phyloP scores from a whole-genome alignment of 1,140 invertebrate species.

The Dendrolimus kikuchii region DNA sequence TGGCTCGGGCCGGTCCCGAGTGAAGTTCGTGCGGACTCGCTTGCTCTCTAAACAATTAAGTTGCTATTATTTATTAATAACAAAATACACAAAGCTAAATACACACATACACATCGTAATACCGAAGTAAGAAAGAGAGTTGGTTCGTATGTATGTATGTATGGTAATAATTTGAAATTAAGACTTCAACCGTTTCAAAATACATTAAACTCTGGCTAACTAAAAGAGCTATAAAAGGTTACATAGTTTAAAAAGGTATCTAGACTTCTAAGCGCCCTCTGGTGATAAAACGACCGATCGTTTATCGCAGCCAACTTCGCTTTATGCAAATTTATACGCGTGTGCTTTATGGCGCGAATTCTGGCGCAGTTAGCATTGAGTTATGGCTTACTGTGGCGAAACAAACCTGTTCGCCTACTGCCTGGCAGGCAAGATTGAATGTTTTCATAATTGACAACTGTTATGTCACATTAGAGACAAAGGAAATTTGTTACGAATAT shows the following conservation, averaged over 20 bases:
- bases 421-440: too few species aligned
- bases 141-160: too few species aligned
- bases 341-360: slow-evolving; percentile 19
- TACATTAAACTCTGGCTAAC: neutral
- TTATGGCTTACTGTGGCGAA: slow-evolving; percentile 1
- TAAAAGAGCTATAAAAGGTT: neutral
- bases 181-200: slow-evolving; percentile 4
- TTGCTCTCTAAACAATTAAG: too few species aligned
- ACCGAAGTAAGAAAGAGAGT: too few species aligned
- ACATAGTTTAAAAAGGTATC: too few species aligned
- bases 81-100: neutral
- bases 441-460: too few species aligned
- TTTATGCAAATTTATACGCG: slow-evolving; percentile 25
- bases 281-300: slow-evolving; percentile 15
- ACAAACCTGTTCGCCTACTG: too few species aligned
- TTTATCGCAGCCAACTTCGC: slow-evolving; percentile 11
- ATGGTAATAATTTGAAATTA: slow-evolving; percentile 26
- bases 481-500: too few species aligned
- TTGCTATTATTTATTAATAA: slow-evolving; percentile 5
- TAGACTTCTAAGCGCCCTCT: slow-evolving; percentile 6
- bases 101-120: too few species aligned
- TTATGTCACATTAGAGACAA: too few species aligned
- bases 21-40: too few species aligned
- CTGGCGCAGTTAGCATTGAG: neutral
- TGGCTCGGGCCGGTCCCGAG: too few species aligned